These are phyloP conservation scores for Stegophylla sp. DNA, from an alignment of 2,888 invertebrate genomes.

Conservation along the genomic window DNA sequence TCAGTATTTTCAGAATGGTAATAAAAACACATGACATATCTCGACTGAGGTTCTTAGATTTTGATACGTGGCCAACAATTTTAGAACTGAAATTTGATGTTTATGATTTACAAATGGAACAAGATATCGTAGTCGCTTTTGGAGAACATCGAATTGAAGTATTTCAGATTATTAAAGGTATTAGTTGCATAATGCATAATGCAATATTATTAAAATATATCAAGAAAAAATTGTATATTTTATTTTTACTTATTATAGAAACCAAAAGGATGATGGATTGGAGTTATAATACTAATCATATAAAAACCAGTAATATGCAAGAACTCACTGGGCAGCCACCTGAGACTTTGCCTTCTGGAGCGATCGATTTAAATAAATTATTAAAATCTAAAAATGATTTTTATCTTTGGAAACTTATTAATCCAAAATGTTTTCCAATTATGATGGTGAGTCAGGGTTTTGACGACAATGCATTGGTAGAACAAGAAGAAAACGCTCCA, in stretches of 20 bases:
- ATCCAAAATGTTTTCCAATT: conserved; percentile 53
- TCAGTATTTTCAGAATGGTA: conserved; percentile 71
- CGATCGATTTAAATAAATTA: conserved; percentile 53
- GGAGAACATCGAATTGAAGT: conserved; percentile 71
- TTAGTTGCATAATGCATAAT: background rate
- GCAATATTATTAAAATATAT: background rate
- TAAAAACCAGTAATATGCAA: conserved; percentile 16
- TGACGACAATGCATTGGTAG: conserved; percentile 31
- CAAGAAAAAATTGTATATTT: background rate
- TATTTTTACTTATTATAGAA: conserved; percentile 14
- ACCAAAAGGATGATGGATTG: conserved; percentile 27
- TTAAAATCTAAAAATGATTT: conserved; percentile 50
- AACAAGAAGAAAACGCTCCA: conserved; percentile 54
- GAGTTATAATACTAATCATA: conserved; percentile 16
- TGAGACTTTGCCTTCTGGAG: background rate
- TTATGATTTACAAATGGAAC: conserved; percentile 70
- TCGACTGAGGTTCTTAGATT: conserved; percentile 74
- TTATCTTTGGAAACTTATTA: conserved; percentile 31
- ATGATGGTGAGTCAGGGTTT: conserved; percentile 55
- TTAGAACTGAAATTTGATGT: conserved; percentile 71
- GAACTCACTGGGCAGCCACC: conserved; percentile 6
- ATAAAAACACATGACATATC: conserved; percentile 74
- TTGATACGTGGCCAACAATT: conserved; percentile 73
- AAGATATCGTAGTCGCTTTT: conserved; percentile 74
- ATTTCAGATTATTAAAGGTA: conserved; percentile 67